Base-by-base conservation (phyloP, 30 jellyfish, hydroid and myxozoan genomes). In the Aurelia aurita region DNA sequence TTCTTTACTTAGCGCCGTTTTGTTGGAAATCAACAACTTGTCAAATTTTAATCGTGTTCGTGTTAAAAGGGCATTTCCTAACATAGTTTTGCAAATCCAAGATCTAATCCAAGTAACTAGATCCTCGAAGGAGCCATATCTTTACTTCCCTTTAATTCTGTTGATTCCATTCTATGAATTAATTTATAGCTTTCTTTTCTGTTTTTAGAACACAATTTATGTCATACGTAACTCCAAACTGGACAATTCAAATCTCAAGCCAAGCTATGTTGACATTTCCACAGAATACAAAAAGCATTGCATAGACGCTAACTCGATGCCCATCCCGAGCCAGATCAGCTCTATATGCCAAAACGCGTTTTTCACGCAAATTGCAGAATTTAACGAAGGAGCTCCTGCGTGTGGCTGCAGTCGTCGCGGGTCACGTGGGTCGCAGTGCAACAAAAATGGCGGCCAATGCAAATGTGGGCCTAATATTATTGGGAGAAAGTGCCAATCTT, bases 361-460 rank as follows among this genome's bases (percentile, higher is more conserved):
- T 11, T 72, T 92, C 85, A 66, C 90, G 45, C 91, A 66, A 53
- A 71, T 76, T 20, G 31, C 93, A 18, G 89, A 63, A 58, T 80
- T 86, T 44, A 85, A 95, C 53, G 65, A 63, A 8, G 90, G 94
- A 15, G 90, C 97, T 9, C 29, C 43, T 28, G 22, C 78, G 43
- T 92, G 98, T 57, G 49, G 79, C 88, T 92, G 98, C 65, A 68
- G 76, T 72, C 66, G 91, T 27, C 86, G 81, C 22, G 98, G 98
- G 16, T 71, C 98, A 14, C 11, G 26, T 26, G 44, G 90, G 20
- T 9, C 53, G 21, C 43, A 57, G 27, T 92, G 98, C 74, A 58
- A 58, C 45, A 80, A 67, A 25, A 26, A 58, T 44, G 98, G 98
- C 47, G 98, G 98, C 21, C 95, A 92, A 58, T 92, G 98, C 70